Conservation (phyloP, 2,888 invertebrate genomes). For the Eupithecia tripunctaria region DNA sequence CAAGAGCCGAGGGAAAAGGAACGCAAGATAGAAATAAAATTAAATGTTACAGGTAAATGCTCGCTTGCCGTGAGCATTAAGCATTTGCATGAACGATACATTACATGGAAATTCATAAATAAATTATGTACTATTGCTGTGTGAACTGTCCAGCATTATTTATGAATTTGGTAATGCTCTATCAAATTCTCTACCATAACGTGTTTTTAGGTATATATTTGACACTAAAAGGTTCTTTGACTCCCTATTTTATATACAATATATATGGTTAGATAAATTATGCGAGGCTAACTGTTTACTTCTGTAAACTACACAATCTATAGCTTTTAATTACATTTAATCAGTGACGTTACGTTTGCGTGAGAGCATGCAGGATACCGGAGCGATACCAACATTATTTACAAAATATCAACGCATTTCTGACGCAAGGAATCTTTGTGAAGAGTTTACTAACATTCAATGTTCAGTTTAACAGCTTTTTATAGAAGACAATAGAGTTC, state of each 20-base stretch:
- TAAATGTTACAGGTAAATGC: too few species aligned
- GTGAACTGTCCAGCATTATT: too few species aligned
- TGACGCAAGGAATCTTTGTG: constrained; percentile 29
- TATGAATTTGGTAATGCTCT: too few species aligned
- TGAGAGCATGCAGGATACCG: constrained; percentile 31
- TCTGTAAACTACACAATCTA: background rate
- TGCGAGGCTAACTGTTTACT: background rate
- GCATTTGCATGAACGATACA: too few species aligned
- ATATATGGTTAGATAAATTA: too few species aligned
- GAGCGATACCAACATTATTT: constrained; percentile 23
- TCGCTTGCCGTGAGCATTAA: too few species aligned
- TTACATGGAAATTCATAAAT: too few species aligned
- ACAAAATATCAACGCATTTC: constrained; percentile 33
- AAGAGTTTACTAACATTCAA: constrained; percentile 26
- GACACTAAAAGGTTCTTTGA: background rate
- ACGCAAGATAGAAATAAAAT: too few species aligned
- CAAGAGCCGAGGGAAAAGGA: too few species aligned
- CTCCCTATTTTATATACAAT: too few species aligned
- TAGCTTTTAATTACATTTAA: constrained; percentile 12
- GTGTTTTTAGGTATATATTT: background rate
- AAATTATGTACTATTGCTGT: too few species aligned
- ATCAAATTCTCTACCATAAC: too few species aligned
- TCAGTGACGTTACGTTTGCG: constrained; percentile 23
- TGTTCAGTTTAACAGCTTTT: background rate
- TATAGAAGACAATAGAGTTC: background rate